Evolutionary conservation across 2,888 invertebrate genomes (phyloP).

Genomic region (Dolomedes plantarius): DNA sequence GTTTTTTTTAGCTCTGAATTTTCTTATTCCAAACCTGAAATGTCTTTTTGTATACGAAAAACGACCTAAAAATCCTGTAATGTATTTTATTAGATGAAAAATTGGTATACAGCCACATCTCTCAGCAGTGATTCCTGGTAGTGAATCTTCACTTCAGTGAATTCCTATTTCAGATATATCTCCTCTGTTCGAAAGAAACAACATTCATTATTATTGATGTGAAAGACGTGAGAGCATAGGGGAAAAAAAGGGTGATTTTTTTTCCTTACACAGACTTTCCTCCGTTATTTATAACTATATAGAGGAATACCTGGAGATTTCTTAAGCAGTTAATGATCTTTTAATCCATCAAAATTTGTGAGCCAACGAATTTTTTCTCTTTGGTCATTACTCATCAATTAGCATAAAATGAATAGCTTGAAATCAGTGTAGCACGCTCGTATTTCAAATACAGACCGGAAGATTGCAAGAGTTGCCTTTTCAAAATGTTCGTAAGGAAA

Average conservation of each 20-base stretch:
- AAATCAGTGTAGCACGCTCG: constrained; percentile 3
- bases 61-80: neutral
- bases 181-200: neutral
- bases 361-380: neutral
- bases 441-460: neutral
- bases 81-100: neutral
- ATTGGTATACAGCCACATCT: neutral
- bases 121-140: neutral
- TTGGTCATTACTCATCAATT: constrained; percentile 44
- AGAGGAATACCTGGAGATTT: constrained; percentile 6
- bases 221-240: neutral
- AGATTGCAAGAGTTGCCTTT: too few relatives aligned
- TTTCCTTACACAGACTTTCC: neutral
- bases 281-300: neutral
- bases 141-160: neutral
- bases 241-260: neutral
- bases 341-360: constrained; percentile 17
- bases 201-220: neutral
- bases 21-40: neutral
- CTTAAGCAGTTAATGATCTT: constrained; percentile 17
- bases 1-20: neutral
- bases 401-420: constrained; percentile 35
- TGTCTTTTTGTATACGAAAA: neutral
- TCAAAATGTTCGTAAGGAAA: too few relatives aligned
- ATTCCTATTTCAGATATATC: too few relatives aligned